phyloP scores from a whole-genome alignment of 1,140 invertebrate genomes.

The Scaptomyza pallida region DNA sequence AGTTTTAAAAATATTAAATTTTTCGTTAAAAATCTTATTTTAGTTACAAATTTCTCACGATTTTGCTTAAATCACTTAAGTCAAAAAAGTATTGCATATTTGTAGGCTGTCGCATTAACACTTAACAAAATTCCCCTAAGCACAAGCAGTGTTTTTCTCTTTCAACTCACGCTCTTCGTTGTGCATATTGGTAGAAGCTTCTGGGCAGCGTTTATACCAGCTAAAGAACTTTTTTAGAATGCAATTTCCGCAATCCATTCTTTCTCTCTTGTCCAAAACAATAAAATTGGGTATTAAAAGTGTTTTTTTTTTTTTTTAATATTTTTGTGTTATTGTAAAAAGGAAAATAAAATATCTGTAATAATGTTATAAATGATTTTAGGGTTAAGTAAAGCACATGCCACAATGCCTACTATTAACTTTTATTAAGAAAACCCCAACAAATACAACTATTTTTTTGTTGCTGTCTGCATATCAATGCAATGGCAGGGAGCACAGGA shows the following conservation, averaged over 20 bases:
- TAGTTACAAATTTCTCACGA: too few relatives aligned
- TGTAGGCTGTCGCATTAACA: background rate
- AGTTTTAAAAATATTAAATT: too few relatives aligned
- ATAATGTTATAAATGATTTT: background rate
- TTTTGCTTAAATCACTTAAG: too few relatives aligned
- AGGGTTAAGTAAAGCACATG: background rate
- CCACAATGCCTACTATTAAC: constrained; percentile 5
- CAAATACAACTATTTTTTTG: background rate
- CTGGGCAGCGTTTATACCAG: background rate
- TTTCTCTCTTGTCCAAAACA: background rate
- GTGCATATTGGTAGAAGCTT: background rate
- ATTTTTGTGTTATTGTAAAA: background rate
- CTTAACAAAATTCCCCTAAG: too few relatives aligned
- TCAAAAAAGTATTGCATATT: background rate
- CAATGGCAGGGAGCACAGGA: constrained; percentile 66
- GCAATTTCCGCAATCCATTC: background rate
- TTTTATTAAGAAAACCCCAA: background rate
- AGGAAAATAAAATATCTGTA: background rate
- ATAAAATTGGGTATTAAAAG: constrained; percentile 4
- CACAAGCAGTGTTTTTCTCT: too few relatives aligned
- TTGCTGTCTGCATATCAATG: constrained; percentile 53
- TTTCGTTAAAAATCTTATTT: too few relatives aligned
- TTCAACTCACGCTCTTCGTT: constrained; percentile 8
- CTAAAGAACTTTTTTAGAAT: constrained; percentile 1
- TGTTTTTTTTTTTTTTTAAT: too few relatives aligned